Percentiles rank a stretch among this genome's conserved stretches.
Evolutionary conservation across 1,140 invertebrate species (phyloP).

Genomic region (Brachionus rubens): DNA sequence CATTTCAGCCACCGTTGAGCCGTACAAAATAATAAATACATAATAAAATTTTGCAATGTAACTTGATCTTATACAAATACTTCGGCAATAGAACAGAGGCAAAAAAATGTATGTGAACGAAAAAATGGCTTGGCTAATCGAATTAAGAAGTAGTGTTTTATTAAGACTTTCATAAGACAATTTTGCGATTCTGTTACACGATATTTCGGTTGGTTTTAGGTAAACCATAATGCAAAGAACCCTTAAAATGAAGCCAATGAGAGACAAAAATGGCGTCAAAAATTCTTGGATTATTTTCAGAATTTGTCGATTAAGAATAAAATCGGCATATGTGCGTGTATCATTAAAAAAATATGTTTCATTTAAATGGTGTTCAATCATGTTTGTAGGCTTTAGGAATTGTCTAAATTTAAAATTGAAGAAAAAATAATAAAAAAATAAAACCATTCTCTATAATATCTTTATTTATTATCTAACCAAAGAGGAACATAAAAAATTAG

Average conservation of each 20-base stretch:
- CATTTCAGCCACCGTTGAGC: neutral
- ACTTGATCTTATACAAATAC: neutral
- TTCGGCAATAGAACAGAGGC: neutral
- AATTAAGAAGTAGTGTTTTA: constrained; percentile 10
- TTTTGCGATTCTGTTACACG: neutral
- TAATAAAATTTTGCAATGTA: constrained; percentile 19
- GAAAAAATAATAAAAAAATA: no score
- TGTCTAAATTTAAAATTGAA: no score
- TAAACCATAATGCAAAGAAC: neutral
- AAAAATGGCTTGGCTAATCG: neutral
- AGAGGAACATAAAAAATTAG: no score
- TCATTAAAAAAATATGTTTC: no score
- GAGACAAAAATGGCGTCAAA: neutral
- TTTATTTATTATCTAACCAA: no score
- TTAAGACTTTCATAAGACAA: neutral
- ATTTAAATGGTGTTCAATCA: no score
- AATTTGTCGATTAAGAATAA: neutral
- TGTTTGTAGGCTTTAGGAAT: no score
- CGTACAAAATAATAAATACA: neutral
- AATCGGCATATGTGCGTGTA: neutral
- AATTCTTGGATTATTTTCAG: constrained; percentile 14
- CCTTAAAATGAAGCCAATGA: neutral
- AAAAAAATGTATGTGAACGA: constrained; percentile 12
- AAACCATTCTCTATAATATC: no score
- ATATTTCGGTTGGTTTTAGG: neutral